Conservation (phyloP, 2,113 vertebrate species). For the Macrotis lagotis region DNA sequence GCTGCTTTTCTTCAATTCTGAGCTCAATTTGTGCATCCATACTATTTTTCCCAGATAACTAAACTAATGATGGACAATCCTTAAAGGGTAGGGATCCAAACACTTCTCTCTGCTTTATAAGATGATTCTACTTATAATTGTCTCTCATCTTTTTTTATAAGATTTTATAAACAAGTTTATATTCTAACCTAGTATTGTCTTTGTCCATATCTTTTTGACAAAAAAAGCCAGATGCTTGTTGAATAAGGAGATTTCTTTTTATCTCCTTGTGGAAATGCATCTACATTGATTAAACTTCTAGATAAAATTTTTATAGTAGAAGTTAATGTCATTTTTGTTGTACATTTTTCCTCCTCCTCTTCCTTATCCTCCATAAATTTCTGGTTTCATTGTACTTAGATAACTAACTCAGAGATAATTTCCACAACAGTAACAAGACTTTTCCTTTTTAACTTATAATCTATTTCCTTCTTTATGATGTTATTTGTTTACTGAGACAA, state of each 20-base stretch:
- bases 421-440: not conserved
- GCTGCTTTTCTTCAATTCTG: too few relatives aligned
- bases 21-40: too few relatives aligned
- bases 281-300: not conserved
- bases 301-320: not conserved
- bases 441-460: not conserved
- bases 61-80: too few relatives aligned
- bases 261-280: not conserved
- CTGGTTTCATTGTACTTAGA: too few relatives aligned
- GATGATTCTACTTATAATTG: not conserved
- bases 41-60: too few relatives aligned
- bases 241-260: not conserved
- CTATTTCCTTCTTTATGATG: not conserved
- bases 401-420: not conserved
- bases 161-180: not conserved
- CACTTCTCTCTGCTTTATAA: not conserved
- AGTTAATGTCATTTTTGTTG: not conserved
- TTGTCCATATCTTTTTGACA: not conserved
- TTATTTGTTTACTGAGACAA: not conserved
- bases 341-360: not conserved
- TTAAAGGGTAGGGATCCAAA: not conserved
- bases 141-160: not conserved
- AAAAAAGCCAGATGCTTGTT: not conserved
- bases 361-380: not conserved
- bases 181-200: not conserved